These are phyloP conservation scores for Nansenia antarctica DNA, from an alignment of 2,113 vertebrate genomes.

Conservation along the genomic window DNA sequence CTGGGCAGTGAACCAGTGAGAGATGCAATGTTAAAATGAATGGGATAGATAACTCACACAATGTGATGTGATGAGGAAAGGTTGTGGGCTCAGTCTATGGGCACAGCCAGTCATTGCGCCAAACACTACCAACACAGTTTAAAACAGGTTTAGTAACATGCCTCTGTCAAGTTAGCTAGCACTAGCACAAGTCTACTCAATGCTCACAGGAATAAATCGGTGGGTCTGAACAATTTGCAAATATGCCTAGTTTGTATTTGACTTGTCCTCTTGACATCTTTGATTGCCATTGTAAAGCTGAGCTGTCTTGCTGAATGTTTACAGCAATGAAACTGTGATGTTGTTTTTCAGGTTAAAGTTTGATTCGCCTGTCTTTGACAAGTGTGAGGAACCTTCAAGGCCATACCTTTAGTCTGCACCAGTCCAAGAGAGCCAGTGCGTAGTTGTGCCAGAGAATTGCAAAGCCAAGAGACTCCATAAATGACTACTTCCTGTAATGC, in stretches of 20 bases:
- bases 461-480: too few species aligned
- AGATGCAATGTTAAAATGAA: too few species aligned
- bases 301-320: background rate
- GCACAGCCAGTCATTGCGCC: background rate
- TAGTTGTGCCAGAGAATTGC: too few species aligned
- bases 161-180: background rate
- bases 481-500: too few species aligned
- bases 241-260: background rate
- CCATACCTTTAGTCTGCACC: background rate
- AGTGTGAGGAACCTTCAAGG: constrained; percentile 7
- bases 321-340: constrained; percentile 4
- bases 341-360: constrained; percentile 23
- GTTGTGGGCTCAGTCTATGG: background rate
- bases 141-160: constrained; percentile 5
- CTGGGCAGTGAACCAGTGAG: too few species aligned
- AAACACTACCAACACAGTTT: background rate
- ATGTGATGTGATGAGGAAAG: background rate
- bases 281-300: background rate
- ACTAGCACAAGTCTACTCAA: too few species aligned
- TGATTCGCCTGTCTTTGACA: constrained; percentile 46
- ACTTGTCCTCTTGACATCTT: constrained; percentile 8
- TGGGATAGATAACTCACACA: too few species aligned
- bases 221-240: background rate
- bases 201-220: too few species aligned
- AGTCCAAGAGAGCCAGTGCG: too few species aligned